Conservation (phyloP, 2,113 vertebrate species). For the Tricholaema leucomelas region DNA sequence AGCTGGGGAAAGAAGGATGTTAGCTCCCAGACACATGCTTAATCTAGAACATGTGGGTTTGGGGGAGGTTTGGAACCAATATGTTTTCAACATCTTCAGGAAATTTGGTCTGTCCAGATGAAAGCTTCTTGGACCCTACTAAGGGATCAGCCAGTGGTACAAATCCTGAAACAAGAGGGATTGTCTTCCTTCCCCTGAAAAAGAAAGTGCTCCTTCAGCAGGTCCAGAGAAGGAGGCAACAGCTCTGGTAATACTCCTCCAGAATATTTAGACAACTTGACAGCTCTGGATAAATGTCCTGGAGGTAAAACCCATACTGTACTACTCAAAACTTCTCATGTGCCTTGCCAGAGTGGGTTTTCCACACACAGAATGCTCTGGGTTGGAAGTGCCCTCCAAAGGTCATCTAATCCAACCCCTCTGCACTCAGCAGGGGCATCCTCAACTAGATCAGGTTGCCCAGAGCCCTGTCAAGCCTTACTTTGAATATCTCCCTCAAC, state of each 20-base stretch:
- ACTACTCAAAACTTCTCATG: neutral
- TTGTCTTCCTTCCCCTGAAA: neutral
- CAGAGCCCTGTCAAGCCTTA: no score
- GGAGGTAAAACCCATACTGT: neutral
- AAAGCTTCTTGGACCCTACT: conserved; percentile 59
- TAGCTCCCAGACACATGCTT: conserved; percentile 53
- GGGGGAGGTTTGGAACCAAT: conserved; percentile 55
- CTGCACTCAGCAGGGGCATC: no score
- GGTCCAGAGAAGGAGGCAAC: neutral
- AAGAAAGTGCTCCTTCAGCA: conserved; percentile 2
- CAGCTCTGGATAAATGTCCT: neutral
- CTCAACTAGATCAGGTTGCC: no score
- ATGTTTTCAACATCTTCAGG: conserved; percentile 67
- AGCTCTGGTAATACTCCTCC: neutral
- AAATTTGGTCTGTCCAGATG: conserved; percentile 67
- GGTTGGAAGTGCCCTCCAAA: no score
- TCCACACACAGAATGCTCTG: no score
- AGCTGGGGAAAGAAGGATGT: conserved; percentile 29
- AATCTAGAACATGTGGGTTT: conserved; percentile 57
- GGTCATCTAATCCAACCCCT: no score
- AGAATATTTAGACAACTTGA: neutral
- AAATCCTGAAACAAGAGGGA: conserved; percentile 16
- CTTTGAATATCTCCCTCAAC: no score
- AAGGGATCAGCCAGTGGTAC: conserved; percentile 15
- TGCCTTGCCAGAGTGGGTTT: neutral